Evolutionary conservation across 53 echinoderm and acorn worm genomes (phyloP), one percentile per base, ranked within the genome.

Genomic region (Paelopatides confundens): DNA sequence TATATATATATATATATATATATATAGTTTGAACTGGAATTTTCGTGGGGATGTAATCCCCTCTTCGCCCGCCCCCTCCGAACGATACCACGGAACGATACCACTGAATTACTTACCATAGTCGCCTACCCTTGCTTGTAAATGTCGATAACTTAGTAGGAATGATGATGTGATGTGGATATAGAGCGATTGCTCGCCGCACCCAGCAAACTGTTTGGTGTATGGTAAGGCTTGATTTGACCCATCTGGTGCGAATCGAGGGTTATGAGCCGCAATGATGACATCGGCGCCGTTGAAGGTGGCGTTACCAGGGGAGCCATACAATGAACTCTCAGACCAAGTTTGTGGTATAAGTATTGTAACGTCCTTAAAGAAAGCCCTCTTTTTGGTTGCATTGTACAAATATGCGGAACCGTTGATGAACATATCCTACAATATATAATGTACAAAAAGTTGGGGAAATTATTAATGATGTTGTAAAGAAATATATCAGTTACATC

Each of bases 191-290:
- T 66, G 88, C 43, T 88, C 74, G 10, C 88, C 92, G 33, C 92
- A 92, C 18, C 92, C 92, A 48, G 88, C 79, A 84, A 82, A 88
- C 66, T 92, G 92, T 78, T 92, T 88, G 11, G 92, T 92, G 81
- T 92, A 92, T 35, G 85, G 85, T 29, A 46, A 23, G 18, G 74
- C 39, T 13, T 24, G 17, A 35, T 74, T 74, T 3, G 39, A 12
- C 24, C 74, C 74, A 17, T 65, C 65, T 7, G 88, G 92, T 3
- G 92, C 92, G 76, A 76, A 92, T 6, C 88, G 92, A 3, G 92
- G 92, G 67, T 92, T 92, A 37, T 83, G 85, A 7, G 86, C 63
- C 3, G 93, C 93, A 18, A 93, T 82, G 14, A 93, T 89, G 26
- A 93, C 66, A 69, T 93, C 93, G 11, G 92, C 78, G 23, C 70